phyloP scores from a whole-genome alignment of 2,113 vertebrate species.

The Macroglossus sobrinus region DNA sequence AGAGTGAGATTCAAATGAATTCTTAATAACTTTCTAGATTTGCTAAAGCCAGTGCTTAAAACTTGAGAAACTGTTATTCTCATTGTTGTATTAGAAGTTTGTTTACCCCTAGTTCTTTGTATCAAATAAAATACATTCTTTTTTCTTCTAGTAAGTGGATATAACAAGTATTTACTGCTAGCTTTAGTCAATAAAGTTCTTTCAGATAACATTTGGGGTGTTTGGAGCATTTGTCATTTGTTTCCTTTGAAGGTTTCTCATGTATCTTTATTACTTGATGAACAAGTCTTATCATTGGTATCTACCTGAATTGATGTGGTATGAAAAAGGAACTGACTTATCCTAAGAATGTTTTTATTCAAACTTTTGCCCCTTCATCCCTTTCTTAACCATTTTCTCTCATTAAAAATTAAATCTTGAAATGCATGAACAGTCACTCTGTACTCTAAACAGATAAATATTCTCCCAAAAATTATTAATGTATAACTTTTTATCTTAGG shows the following conservation, averaged over 20 bases:
- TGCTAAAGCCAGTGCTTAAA: background rate
- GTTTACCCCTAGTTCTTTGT: background rate
- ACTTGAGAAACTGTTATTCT: background rate
- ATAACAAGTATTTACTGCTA: background rate
- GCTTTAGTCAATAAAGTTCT: background rate
- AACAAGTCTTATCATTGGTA: background rate
- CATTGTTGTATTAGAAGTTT: background rate
- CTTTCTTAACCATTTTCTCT: background rate
- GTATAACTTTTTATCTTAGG: background rate
- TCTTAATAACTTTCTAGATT: background rate
- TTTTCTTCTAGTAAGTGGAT: background rate
- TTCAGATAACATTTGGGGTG: background rate
- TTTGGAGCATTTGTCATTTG: background rate
- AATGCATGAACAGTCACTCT: background rate
- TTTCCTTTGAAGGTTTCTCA: background rate
- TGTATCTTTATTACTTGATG: background rate
- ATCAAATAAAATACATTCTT: background rate
- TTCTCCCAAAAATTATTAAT: background rate
- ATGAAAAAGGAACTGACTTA: background rate
- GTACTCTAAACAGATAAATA: background rate
- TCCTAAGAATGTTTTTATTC: background rate
- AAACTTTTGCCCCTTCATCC: background rate
- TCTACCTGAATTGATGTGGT: background rate
- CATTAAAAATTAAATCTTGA: background rate
- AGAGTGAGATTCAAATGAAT: background rate